phyloP scores from a whole-genome alignment of 2,888 invertebrate species.

The Sabatieria punctata region DNA sequence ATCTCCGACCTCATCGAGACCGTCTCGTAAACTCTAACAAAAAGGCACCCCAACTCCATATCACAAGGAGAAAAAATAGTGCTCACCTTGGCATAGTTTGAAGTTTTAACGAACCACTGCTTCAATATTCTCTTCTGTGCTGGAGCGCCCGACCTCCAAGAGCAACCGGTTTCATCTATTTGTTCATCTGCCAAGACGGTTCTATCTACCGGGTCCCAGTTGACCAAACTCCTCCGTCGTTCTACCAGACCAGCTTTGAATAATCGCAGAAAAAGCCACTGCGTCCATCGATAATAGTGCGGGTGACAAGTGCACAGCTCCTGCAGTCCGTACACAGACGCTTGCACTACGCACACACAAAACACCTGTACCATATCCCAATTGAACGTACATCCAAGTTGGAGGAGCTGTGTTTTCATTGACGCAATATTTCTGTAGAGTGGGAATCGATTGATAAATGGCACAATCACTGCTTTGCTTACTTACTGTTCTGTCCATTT shows the following conservation, averaged over 20 bases:
- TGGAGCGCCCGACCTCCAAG: conserved; percentile 90
- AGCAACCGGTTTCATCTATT: conserved; percentile 69
- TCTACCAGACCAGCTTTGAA: conserved; percentile 66
- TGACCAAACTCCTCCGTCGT: conserved; percentile 54
- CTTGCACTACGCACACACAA: not conserved
- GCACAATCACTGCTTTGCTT: not conserved
- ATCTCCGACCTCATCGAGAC: conserved; percentile 25
- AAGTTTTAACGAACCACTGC: conserved; percentile 90
- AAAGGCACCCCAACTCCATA: not conserved
- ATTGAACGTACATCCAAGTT: conserved; percentile 68
- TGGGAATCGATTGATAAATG: not conserved
- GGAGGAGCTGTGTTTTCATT: conserved; percentile 61
- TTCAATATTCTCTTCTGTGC: conserved; percentile 69
- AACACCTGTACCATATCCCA: conserved; percentile 48
- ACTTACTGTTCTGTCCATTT: conserved; percentile 58
- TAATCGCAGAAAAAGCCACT: conserved; percentile 73
- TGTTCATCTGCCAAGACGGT: conserved; percentile 97
- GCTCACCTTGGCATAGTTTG: conserved; percentile 39
- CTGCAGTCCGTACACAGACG: conserved; percentile 17
- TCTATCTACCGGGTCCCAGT: conserved; percentile 96
- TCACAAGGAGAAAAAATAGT: not conserved
- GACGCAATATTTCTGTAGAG: conserved; percentile 49
- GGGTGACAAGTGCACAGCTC: conserved; percentile 75
- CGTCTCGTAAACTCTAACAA: conserved; percentile 28
- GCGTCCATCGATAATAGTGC: conserved; percentile 81